A percentile compares a stretch with the other conserved stretches of the same genome.
These are phyloP conservation scores for Cairina moschata DNA, from an alignment of 2,113 vertebrate genomes.

Conservation along the genomic window DNA sequence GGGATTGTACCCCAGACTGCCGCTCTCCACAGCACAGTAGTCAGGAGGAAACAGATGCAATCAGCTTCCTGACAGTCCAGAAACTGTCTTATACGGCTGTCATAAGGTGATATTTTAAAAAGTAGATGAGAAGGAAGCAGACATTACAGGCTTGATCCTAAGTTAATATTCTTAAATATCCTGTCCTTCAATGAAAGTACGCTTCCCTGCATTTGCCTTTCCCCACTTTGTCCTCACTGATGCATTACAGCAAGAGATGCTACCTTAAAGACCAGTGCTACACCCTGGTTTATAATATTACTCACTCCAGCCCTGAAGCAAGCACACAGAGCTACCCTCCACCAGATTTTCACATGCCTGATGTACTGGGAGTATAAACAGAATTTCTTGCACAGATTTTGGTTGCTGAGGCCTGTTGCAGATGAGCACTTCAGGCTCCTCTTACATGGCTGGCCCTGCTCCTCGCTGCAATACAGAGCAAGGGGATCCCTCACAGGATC, in stretches of 20 bases:
- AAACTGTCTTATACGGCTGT: background rate
- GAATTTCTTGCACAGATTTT: rapidly evolving
- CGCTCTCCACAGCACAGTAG: background rate
- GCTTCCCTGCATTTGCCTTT: background rate
- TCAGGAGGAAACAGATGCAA: background rate
- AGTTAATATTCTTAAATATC: background rate
- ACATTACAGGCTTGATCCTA: background rate
- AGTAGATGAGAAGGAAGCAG: background rate
- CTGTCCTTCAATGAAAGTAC: background rate
- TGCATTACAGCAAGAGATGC: background rate
- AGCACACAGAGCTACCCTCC: background rate
- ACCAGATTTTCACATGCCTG: rapidly evolving
- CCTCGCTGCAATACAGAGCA: background rate
- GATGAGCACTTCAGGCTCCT: background rate
- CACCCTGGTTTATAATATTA: background rate
- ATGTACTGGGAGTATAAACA: background rate
- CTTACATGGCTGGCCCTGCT: background rate
- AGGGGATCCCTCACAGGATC: background rate
- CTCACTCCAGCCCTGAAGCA: background rate
- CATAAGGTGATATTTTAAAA: background rate
- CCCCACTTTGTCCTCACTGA: background rate
- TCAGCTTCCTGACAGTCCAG: background rate
- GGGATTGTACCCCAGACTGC: background rate
- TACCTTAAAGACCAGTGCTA: background rate
- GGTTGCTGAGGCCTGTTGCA: background rate